Conservation (phyloP, 2,113 vertebrate genomes). For the Hippocampus zosterae region DNA sequence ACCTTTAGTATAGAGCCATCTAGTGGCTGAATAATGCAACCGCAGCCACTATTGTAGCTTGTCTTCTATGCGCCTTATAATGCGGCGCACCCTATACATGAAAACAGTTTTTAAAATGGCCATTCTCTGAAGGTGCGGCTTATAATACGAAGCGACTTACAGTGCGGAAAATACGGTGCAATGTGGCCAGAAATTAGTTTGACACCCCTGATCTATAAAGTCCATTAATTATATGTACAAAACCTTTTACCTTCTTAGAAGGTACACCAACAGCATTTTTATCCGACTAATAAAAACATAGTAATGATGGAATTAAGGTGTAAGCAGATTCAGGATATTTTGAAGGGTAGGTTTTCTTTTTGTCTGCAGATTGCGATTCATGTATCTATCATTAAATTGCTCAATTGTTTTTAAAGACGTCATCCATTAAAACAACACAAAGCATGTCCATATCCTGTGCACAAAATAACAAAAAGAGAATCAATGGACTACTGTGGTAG, state of each 20-base stretch:
- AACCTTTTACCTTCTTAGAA: not conserved
- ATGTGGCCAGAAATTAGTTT: too few relatives aligned
- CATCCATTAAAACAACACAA: not conserved
- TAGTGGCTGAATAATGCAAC: too few relatives aligned
- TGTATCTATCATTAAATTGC: not conserved
- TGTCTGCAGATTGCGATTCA: not conserved
- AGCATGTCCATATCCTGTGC: not conserved
- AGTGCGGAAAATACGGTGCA: too few relatives aligned
- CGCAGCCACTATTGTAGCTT: too few relatives aligned
- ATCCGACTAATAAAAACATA: not conserved
- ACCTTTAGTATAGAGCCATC: too few relatives aligned
- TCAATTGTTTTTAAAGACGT: not conserved
- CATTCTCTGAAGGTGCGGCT: too few relatives aligned
- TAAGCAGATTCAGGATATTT: not conserved
- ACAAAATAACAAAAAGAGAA: not conserved
- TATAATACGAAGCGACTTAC: too few relatives aligned
- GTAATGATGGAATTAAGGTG: not conserved
- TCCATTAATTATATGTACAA: not conserved
- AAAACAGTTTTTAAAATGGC: too few relatives aligned
- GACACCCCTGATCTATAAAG: too few relatives aligned
- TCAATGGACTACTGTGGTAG: conserved; percentile 16
- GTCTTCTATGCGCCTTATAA: too few relatives aligned
- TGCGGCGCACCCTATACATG: too few relatives aligned
- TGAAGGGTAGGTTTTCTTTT: not conserved
- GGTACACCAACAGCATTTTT: not conserved